phyloP scores from a whole-genome alignment of 2,113 vertebrate genomes.

The Isichthys henryi region DNA sequence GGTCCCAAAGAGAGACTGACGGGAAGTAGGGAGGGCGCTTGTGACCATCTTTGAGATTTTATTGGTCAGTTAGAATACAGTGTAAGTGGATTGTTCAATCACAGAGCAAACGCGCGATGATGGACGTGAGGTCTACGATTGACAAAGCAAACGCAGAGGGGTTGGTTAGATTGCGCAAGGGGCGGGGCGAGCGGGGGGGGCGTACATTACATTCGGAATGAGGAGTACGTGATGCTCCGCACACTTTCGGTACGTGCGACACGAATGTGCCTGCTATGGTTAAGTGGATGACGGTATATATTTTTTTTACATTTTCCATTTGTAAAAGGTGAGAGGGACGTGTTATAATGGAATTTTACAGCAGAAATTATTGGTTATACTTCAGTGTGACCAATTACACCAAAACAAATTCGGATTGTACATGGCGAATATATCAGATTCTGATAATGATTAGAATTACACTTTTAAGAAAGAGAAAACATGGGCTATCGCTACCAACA shows the following conservation, averaged over 20 bases:
- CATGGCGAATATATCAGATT: background rate
- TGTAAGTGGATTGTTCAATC: background rate
- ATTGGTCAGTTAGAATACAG: background rate
- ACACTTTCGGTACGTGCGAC: background rate
- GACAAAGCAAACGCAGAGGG: background rate
- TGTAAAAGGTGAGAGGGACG: background rate
- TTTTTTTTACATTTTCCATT: background rate
- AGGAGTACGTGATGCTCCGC: constrained; percentile 3
- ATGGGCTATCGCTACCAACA: background rate
- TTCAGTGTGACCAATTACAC: background rate
- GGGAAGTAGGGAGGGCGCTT: background rate
- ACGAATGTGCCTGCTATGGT: background rate
- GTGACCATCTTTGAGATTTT: background rate
- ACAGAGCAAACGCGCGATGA: background rate
- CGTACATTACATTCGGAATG: background rate
- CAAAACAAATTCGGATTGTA: background rate
- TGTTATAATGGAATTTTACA: background rate
- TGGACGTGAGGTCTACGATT: background rate
- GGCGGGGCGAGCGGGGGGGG: background rate
- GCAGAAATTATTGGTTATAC: background rate
- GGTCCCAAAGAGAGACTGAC: background rate
- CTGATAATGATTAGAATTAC: background rate
- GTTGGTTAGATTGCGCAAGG: background rate
- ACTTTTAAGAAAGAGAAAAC: background rate
- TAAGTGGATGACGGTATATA: background rate